These are phyloP conservation scores for Hydrozoanthus tunicans DNA, from an alignment of 64 coral and sea anemone genomes.

Conservation along the genomic window DNA sequence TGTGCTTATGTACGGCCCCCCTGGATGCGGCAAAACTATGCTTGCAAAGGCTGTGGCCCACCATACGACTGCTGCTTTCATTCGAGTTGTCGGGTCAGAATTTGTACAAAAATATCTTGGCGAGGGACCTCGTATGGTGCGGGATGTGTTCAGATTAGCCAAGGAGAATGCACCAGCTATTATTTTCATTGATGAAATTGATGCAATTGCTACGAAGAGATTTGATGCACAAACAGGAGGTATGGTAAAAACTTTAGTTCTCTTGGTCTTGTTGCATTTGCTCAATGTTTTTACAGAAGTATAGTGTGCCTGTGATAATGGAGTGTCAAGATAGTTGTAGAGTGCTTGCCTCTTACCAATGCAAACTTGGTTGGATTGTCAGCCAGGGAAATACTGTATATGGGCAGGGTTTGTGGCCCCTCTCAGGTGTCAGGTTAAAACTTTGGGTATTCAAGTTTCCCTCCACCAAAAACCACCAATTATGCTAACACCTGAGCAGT, in stretches of 20 bases:
- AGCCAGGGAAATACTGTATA: no score
- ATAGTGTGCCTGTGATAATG: no score
- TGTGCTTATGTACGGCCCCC: slow-evolving; percentile 93
- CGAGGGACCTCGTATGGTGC: slow-evolving; percentile 97
- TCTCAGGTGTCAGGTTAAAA: no score
- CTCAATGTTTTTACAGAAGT: no score
- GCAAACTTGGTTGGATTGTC: no score
- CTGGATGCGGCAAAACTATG: slow-evolving; percentile 99
- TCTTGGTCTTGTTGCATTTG: not conserved
- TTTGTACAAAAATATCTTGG: slow-evolving; percentile 99
- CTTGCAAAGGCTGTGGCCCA: slow-evolving; percentile 99
- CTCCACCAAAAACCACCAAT: no score
- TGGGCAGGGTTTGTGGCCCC: no score
- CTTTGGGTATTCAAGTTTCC: no score
- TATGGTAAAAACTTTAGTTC: not conserved
- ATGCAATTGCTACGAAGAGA: slow-evolving; percentile 98
- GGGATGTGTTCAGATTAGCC: slow-evolving; percentile 94
- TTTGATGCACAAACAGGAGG: slow-evolving; percentile 99
- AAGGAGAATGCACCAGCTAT: slow-evolving; percentile 99
- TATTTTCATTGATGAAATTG: slow-evolving; percentile 99
- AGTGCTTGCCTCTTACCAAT: no score
- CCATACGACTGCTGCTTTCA: slow-evolving; percentile 96
- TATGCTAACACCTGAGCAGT: no score
- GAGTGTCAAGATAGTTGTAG: no score
- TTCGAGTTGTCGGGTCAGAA: slow-evolving; percentile 98